Conservation (phyloP, 2,113 vertebrate species). For the Gymnogyps californianus region DNA sequence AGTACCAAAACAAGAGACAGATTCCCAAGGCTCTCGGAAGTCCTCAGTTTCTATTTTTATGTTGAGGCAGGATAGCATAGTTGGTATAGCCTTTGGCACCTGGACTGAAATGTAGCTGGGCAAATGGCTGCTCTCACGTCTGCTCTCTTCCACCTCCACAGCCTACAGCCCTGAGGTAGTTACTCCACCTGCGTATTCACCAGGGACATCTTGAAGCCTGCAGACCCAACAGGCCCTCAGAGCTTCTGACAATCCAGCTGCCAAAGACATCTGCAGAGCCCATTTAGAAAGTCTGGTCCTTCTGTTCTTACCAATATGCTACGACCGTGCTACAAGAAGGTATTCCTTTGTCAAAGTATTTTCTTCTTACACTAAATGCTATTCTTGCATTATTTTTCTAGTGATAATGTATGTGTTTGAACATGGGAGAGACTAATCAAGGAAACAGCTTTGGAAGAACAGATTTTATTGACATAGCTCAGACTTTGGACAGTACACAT, state of each 20-base stretch:
- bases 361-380: background rate
- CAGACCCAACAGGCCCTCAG: background rate
- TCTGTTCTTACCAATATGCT: background rate
- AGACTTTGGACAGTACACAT: background rate
- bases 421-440: background rate
- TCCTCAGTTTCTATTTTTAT: background rate
- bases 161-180: background rate
- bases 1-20: background rate
- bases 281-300: background rate
- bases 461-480: background rate
- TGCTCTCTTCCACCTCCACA: background rate
- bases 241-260: background rate
- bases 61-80: background rate
- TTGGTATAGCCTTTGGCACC: background rate
- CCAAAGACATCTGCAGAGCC: background rate
- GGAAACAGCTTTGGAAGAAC: background rate
- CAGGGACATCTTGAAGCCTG: background rate
- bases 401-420: background rate
- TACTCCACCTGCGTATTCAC: background rate
- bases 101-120: background rate
- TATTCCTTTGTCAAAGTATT: background rate
- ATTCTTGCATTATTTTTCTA: background rate
- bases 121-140: background rate
- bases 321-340: background rate
- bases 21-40: background rate